Evolutionary conservation across 1,140 invertebrate genomes (phyloP).

Genomic region (Formica exsecta): DNA sequence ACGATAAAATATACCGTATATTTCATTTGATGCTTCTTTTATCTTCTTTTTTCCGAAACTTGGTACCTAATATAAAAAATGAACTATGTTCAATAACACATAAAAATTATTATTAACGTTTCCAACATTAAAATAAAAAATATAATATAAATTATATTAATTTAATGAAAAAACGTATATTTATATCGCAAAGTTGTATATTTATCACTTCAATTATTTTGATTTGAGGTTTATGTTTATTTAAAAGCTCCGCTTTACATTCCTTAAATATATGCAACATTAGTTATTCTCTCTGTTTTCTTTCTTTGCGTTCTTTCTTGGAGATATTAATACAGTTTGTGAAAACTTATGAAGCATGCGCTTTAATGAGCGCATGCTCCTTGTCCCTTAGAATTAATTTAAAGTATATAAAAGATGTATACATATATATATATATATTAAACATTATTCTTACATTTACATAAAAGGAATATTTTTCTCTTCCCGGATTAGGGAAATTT

Average conservation of each 20-base stretch:
- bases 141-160: not conserved
- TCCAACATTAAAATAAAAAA: not conserved
- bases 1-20: too few relatives aligned
- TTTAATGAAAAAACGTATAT: not conserved
- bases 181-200: not conserved
- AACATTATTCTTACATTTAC: not conserved
- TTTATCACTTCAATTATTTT: not conserved
- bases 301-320: not conserved
- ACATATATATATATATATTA: conserved; percentile 1
- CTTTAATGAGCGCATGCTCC: not conserved
- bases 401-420: not conserved
- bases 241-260: not conserved
- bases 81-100: too few relatives aligned
- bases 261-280: too few relatives aligned
- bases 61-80: too few relatives aligned
- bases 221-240: not conserved
- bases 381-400: not conserved
- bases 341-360: too few relatives aligned
- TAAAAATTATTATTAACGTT: not conserved
- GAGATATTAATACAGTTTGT: too few relatives aligned
- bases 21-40: too few relatives aligned
- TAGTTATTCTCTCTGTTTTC: not conserved
- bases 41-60: too few relatives aligned
- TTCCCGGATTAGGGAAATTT: not conserved
- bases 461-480: not conserved